Evolutionary conservation across 1,140 invertebrate species (phyloP).

Genomic region (Eumaeus atala): DNA sequence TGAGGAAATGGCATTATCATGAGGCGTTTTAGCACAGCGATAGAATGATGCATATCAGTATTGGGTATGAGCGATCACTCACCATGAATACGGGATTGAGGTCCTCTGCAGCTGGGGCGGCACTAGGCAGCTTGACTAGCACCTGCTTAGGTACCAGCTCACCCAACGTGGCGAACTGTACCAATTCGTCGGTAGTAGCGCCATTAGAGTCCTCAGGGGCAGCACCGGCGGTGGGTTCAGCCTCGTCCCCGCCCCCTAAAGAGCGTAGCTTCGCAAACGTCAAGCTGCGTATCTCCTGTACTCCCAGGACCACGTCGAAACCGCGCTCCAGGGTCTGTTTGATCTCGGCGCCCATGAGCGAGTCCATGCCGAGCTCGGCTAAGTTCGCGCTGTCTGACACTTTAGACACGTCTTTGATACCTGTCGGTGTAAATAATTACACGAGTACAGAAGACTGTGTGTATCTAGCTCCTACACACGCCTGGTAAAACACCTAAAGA

Average conservation of each 20-base stretch:
- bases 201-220: conserved; percentile 25
- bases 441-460: background rate
- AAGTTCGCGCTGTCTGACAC: conserved; percentile 84
- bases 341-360: conserved; percentile 98
- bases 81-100: conserved; percentile 75
- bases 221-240: conserved; percentile 28
- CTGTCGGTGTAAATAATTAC: conserved; percentile 24
- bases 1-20: too few relatives aligned
- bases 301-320: conserved; percentile 90
- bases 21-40: too few relatives aligned
- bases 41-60: too few relatives aligned
- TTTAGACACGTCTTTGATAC: conserved; percentile 86
- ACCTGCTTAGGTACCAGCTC: conserved; percentile 77
- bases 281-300: conserved; percentile 90
- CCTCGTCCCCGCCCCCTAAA: conserved; percentile 69
- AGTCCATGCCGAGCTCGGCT: conserved; percentile 97
- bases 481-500: too few relatives aligned
- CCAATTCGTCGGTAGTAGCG: conserved; percentile 28
- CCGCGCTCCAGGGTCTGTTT: conserved; percentile 96
- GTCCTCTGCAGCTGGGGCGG: conserved; percentile 16
- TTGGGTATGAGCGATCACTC: too few relatives aligned
- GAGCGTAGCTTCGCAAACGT: conserved; percentile 84
- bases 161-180: conserved; percentile 39
- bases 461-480: too few relatives aligned
- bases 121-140: conserved; percentile 75